Percentiles rank a stretch among this genome's conserved stretches.
Evolutionary conservation across 1,140 invertebrate genomes (phyloP).

Genomic region (Eubasilissa regina): DNA sequence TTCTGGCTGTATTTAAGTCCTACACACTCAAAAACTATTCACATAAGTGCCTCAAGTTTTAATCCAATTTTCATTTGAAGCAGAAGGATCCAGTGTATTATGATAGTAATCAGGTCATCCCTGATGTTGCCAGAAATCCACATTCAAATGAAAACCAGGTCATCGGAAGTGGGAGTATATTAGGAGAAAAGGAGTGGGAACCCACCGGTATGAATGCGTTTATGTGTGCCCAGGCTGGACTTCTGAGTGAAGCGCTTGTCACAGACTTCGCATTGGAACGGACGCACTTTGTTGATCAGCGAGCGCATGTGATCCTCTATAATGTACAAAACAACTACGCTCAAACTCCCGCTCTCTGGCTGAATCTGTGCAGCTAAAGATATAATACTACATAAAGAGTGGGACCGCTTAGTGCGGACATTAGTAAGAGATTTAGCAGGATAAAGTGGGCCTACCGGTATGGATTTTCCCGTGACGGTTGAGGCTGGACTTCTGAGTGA

Average conservation of each 20-base stretch:
- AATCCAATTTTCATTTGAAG: slow-evolving; percentile 47
- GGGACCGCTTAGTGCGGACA: slow-evolving; percentile 28
- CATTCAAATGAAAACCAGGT: slow-evolving; percentile 41
- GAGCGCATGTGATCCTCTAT: slow-evolving; percentile 74
- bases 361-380: slow-evolving; percentile 38
- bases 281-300: slow-evolving; percentile 77
- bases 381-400: slow-evolving; percentile 30
- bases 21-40: slow-evolving; percentile 60
- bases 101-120: not conserved
- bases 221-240: slow-evolving; percentile 87
- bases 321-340: slow-evolving; percentile 62
- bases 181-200: slow-evolving; percentile 61
- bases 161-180: not conserved
- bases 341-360: slow-evolving; percentile 39
- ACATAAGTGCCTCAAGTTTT: slow-evolving; percentile 53
- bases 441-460: slow-evolving; percentile 69
- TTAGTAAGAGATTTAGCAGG: slow-evolving; percentile 37
- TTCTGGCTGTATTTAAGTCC: slow-evolving; percentile 12
- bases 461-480: slow-evolving; percentile 73
- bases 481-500: slow-evolving; percentile 75
- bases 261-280: slow-evolving; percentile 85
- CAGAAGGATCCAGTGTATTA: not conserved
- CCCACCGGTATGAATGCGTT: slow-evolving; percentile 85
- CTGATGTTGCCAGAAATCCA: not conserved
- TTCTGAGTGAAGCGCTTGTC: slow-evolving; percentile 85